These are phyloP conservation scores for Myotis planiceps DNA, from an alignment of 2,797 vertebrate species.

Conservation along the genomic window DNA sequence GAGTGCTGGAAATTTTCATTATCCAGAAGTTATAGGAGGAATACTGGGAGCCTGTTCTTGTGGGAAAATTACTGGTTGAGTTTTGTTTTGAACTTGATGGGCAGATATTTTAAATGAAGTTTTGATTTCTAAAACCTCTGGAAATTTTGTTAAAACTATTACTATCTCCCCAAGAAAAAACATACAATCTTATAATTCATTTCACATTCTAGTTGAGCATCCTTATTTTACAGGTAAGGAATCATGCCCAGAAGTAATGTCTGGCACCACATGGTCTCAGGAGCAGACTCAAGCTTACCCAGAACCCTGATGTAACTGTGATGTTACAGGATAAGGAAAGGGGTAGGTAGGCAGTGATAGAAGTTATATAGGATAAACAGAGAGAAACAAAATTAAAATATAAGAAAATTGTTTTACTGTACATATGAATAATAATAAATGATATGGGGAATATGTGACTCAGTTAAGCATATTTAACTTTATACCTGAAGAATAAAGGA, in stretches of 20 bases:
- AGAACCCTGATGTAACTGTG: not conserved
- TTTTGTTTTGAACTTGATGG: not conserved
- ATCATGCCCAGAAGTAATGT: not conserved
- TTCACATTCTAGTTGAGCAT: not conserved
- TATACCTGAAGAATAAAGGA: constrained; percentile 1
- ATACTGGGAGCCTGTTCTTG: not conserved
- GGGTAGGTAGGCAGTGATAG: not conserved
- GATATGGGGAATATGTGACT: not conserved
- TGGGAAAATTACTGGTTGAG: not conserved
- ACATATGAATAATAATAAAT: constrained; percentile 14
- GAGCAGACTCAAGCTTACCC: not conserved
- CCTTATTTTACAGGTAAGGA: not conserved
- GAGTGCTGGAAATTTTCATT: constrained; percentile 1
- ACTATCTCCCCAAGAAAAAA: not conserved
- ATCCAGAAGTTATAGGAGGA: not conserved
- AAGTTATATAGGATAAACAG: not conserved
- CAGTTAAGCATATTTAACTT: constrained; percentile 5
- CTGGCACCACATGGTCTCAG: not conserved
- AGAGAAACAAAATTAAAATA: constrained; percentile 4
- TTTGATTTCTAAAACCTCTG: not conserved
- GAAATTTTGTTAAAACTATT: not conserved
- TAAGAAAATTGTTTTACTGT: constrained; percentile 42
- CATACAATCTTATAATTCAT: not conserved
- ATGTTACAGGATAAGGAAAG: not conserved
- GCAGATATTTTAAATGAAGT: not conserved